Evolutionary conservation across 2,113 vertebrate species (phyloP).

Genomic region (Mionectes macconnelli): DNA sequence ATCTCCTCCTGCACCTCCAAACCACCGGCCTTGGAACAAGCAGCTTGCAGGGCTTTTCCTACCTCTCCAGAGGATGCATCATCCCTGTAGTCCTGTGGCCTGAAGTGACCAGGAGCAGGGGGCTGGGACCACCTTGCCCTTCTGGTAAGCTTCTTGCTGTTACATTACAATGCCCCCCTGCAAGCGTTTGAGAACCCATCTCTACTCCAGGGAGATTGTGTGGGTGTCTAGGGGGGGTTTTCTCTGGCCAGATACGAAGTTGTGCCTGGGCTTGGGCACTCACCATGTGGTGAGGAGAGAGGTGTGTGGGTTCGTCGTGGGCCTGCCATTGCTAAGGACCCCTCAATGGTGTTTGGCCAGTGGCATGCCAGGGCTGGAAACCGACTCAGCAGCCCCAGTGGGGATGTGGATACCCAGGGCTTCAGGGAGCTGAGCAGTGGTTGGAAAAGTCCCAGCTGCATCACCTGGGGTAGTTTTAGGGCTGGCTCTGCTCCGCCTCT

Average conservation of each 20-base stretch:
- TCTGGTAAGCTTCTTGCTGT: conserved; percentile 32
- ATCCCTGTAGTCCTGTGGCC: background rate
- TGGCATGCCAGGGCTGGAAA: background rate
- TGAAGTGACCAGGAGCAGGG: background rate
- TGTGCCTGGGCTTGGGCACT: background rate
- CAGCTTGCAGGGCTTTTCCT: background rate
- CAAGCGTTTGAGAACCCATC: background rate
- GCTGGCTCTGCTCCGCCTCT: background rate
- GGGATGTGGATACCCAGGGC: background rate
- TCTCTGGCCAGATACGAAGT: background rate
- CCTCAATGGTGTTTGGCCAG: background rate
- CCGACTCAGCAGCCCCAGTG: accelerated
- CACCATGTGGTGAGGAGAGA: background rate
- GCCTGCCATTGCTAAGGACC: background rate
- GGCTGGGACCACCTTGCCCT: background rate
- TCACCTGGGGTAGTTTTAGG: background rate
- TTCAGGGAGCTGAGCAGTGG: background rate
- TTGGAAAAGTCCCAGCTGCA: background rate
- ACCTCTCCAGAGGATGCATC: background rate
- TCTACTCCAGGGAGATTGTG: background rate
- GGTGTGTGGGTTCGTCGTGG: background rate
- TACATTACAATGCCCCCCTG: background rate
- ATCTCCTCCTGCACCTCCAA: background rate
- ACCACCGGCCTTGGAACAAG: accelerated
- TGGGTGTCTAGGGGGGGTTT: background rate